A percentile compares a stretch with the other conserved stretches of the same genome.
phyloP scores from a whole-genome alignment of 2,888 invertebrate genomes.

The Neocrepidodera transversa region DNA sequence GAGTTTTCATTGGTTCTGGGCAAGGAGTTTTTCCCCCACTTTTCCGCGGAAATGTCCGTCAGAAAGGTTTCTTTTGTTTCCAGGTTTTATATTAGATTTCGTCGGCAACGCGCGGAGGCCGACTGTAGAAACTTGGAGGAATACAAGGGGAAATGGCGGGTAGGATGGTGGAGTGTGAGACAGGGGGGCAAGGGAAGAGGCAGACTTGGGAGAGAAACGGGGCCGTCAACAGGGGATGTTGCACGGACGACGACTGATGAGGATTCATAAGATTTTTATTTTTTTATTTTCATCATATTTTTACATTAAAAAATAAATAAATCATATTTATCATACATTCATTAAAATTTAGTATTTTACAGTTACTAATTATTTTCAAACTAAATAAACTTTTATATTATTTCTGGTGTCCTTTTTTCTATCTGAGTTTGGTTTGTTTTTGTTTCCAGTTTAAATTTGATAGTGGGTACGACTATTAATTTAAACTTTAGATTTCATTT shows the following conservation, averaged over 20 bases:
- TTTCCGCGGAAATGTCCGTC: slow-evolving; percentile 58
- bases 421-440: no score
- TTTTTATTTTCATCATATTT: neutral
- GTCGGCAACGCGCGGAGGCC: slow-evolving; percentile 47
- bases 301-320: neutral
- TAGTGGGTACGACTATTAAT: no score
- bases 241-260: slow-evolving; percentile 28
- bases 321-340: neutral
- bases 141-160: slow-evolving; percentile 37
- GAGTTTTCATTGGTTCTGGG: slow-evolving; percentile 58
- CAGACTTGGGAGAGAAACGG: slow-evolving; percentile 32
- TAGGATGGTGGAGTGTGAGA: slow-evolving; percentile 2
- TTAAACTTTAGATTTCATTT: no score
- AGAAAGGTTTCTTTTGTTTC: slow-evolving; percentile 60
- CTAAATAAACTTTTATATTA: no score
- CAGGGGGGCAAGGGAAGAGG: slow-evolving; percentile 25
- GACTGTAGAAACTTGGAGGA: slow-evolving; percentile 42
- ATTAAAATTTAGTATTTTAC: neutral
- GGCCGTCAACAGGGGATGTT: slow-evolving; percentile 31
- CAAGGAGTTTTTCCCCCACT: slow-evolving; percentile 61
- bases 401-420: no score
- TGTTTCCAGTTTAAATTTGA: no score
- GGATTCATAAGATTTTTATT: slow-evolving; percentile 18
- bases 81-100: slow-evolving; percentile 58
- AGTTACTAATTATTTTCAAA: no score